These are phyloP conservation scores for Luscinia luscinia DNA, from an alignment of 2,797 vertebrate species.

Conservation along the genomic window DNA sequence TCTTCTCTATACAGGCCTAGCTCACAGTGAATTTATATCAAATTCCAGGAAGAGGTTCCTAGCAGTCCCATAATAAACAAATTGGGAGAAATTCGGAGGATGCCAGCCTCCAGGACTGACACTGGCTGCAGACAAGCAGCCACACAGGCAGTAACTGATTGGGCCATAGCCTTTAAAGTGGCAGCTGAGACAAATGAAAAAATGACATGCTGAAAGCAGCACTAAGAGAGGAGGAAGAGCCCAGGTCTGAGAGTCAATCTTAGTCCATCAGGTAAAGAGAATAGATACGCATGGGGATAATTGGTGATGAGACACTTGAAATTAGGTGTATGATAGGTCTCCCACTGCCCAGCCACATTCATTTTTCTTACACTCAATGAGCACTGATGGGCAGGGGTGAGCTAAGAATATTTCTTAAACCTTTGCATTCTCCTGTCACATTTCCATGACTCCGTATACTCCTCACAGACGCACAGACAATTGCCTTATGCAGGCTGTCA, in stretches of 20 bases:
- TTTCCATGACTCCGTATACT: neutral
- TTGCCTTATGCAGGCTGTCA: slow-evolving; percentile 13
- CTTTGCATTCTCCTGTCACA: slow-evolving; percentile 44
- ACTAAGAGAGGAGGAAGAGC: neutral
- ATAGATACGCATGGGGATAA: slow-evolving; percentile 9
- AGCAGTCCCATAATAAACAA: neutral
- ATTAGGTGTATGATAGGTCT: slow-evolving; percentile 61
- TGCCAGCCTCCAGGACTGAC: neutral
- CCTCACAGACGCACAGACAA: neutral
- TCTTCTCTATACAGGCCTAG: neutral
- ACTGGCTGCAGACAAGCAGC: neutral
- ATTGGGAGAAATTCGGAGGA: rapidly evolving
- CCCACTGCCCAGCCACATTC: neutral
- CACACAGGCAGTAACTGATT: neutral
- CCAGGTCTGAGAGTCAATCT: slow-evolving; percentile 41
- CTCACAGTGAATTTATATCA: neutral
- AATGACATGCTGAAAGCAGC: slow-evolving; percentile 2
- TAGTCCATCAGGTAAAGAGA: slow-evolving; percentile 51
- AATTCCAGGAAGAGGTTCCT: neutral
- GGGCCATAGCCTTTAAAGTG: neutral
- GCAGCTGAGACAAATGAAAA: slow-evolving; percentile 25
- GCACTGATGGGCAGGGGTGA: neutral
- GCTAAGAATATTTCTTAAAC: slow-evolving; percentile 42
- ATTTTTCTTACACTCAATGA: slow-evolving; percentile 33
- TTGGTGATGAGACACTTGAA: slow-evolving; percentile 68